A percentile compares a stretch with the other conserved stretches of the same genome.
phyloP scores from a whole-genome alignment of 2,888 invertebrate genomes.

The Drosophila macrospina region DNA sequence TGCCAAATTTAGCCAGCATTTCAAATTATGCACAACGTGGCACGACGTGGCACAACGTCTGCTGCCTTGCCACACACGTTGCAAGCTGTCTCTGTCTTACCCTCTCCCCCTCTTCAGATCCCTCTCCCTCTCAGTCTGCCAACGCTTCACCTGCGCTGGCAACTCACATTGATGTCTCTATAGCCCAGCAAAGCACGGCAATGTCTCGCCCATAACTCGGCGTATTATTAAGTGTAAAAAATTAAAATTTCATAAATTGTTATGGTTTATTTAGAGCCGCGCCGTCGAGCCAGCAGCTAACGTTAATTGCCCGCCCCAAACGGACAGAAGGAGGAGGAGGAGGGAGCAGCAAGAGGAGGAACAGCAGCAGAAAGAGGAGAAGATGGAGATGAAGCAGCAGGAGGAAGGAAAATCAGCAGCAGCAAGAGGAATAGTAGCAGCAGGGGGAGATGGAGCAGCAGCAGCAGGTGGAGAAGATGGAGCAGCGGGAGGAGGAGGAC shows the following conservation, averaged over 20 bases:
- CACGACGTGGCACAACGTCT: conserved; percentile 33
- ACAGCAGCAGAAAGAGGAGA: neutral
- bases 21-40: conserved; percentile 71
- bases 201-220: conserved; percentile 62
- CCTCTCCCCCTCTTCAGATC: neutral
- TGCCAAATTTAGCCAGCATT: conserved; percentile 66
- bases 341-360: too few species aligned
- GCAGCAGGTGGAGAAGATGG: neutral
- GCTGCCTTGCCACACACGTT: conserved; percentile 69
- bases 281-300: conserved; percentile 24
- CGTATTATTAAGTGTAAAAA: conserved; percentile 78
- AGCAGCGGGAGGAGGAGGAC: neutral
- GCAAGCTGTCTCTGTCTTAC: conserved; percentile 19
- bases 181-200: conserved; percentile 32
- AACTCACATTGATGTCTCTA: conserved; percentile 76
- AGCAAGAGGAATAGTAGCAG: too few species aligned
- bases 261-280: conserved; percentile 77
- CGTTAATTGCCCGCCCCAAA: conserved; percentile 54
- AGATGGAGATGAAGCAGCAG: neutral
- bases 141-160: conserved; percentile 67
- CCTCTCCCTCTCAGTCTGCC: neutral
- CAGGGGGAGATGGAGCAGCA: too few species aligned
- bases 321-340: too few species aligned
- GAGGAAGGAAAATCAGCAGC: too few species aligned
- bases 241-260: conserved; percentile 79